Percentiles rank a stretch among this genome's conserved stretches.
Conservation (phyloP, 2,797 vertebrate genomes). For the Hipposideros larvatus region DNA sequence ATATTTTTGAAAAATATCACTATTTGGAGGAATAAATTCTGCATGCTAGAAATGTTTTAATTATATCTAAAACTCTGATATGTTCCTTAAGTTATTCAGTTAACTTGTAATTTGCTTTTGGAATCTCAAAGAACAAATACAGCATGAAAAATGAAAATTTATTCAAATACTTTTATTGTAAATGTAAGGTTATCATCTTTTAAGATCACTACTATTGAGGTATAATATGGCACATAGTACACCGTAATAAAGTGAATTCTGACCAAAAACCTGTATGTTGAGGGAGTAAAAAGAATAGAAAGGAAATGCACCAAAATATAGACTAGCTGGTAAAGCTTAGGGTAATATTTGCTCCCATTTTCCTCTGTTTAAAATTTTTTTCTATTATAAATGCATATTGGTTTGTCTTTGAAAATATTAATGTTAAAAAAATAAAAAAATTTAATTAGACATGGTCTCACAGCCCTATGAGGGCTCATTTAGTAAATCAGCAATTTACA, state of each 20-base stretch:
- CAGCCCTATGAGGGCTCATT: not conserved
- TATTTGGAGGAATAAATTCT: constrained; percentile 28
- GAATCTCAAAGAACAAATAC: constrained; percentile 17
- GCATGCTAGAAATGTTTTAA: constrained; percentile 49
- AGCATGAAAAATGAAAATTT: constrained; percentile 51
- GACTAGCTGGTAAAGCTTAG: not conserved
- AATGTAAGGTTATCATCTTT: not conserved
- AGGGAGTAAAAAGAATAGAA: constrained; percentile 10
- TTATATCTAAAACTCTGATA: constrained; percentile 50
- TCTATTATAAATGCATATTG: not conserved
- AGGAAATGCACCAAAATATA: not conserved
- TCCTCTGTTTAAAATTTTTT: not conserved
- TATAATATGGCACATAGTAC: not conserved
- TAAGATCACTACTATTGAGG: constrained; percentile 8
- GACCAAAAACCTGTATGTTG: not conserved
- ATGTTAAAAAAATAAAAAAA: not conserved
- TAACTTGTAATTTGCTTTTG: constrained; percentile 5
- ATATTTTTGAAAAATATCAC: constrained; percentile 26
- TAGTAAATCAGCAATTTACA: not conserved
- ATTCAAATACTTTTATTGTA: constrained; percentile 65
- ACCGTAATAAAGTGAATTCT: constrained; percentile 23
- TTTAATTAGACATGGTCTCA: constrained; percentile 10
- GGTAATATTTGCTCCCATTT: not conserved
- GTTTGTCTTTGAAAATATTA: constrained; percentile 51
- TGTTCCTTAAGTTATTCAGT: constrained; percentile 38